A percentile compares a stretch with the other conserved stretches of the same genome.
Conservation (phyloP, 1,140 invertebrate species). For the Drosophila bocqueti region DNA sequence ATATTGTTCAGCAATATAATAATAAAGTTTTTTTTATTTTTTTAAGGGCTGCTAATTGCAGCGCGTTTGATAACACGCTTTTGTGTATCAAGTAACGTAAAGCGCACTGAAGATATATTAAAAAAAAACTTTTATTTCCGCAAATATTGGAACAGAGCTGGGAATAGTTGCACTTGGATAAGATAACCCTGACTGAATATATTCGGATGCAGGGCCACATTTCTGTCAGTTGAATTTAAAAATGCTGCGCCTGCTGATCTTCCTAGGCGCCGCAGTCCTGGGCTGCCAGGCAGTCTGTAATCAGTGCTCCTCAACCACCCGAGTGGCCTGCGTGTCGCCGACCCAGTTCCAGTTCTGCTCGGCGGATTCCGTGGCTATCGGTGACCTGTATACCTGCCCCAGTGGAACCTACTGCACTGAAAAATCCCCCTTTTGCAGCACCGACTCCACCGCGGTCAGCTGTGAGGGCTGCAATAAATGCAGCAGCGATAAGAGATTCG, state of each 20-base stretch:
- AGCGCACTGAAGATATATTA: background rate
- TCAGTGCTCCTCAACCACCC: conserved; percentile 3
- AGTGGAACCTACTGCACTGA: conserved; percentile 12
- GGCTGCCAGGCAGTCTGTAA: conserved; percentile 45
- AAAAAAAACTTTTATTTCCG: background rate
- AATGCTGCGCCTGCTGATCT: conserved; percentile 43
- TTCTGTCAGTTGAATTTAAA: conserved; percentile 16
- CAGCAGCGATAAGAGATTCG: conserved; percentile 1
- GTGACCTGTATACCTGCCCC: conserved; percentile 21
- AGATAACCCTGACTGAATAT: conserved; percentile 32
- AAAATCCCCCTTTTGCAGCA: background rate
- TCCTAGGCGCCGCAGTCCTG: conserved; percentile 26
- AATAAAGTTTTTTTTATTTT: background rate
- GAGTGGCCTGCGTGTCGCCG: conserved; percentile 35
- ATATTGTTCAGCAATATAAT: background rate
- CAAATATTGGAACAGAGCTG: conserved; percentile 1
- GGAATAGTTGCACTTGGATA: conserved; percentile 14
- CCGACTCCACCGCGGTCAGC: background rate
- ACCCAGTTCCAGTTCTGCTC: conserved; percentile 51
- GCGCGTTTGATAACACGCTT: background rate
- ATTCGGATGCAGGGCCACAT: background rate
- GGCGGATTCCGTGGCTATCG: background rate
- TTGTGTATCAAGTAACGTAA: background rate
- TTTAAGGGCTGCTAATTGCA: background rate
- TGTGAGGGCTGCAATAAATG: conserved; percentile 29